Base-by-base conservation (phyloP, 2,797 vertebrate species). In the Lagodon rhomboides region DNA sequence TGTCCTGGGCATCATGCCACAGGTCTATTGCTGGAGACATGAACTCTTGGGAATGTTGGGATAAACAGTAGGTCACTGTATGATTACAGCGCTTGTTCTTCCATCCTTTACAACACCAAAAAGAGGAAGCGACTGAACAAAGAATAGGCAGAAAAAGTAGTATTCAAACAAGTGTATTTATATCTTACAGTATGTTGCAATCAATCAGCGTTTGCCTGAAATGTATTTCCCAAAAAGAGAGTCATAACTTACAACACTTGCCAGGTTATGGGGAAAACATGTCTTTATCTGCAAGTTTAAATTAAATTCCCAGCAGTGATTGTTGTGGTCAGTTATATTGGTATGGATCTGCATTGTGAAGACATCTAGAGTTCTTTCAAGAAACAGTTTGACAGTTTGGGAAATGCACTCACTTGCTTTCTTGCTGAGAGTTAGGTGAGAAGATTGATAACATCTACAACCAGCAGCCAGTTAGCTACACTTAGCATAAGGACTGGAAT, bases 11-110 rank as follows among this genome's bases (percentile, higher is more conserved):
- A 87, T 80, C 79, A 15, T 87, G 94, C 93, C 93, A 94, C 85
- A 43, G 86, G 87, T 90, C 93, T 95, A 94, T 94, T 94, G 93
- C 94, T 92, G 93, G 94, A 92, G 88, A 91, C 75, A 78, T 94
- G 92, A 93, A 94, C 92, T 91, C 92, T 88, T 82, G 89, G 87
- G 92, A 93, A 94, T 93, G 92, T 68, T 75, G 83, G 84, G 88
- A 94, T 91, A 92, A 91, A 94, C 91, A 86, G 90, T 88, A 68
- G 85, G 87, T 85, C 88, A 85, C 88, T 89, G 82, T 77, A 79
- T 76, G 84, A 87, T 90, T 83, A 89, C 83, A 85, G 76, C 20
- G 76, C 70, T 71, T 77, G 83, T 78, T 80, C 76, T 82, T 80
- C 79, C 64, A 83, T 81, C 58, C 60, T 78, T 30, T 56, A 82